Percentiles rank a stretch among this genome's conserved stretches.
Evolutionary conservation across 2,113 vertebrate species (phyloP).

Genomic region (Paratilapia polleni): DNA sequence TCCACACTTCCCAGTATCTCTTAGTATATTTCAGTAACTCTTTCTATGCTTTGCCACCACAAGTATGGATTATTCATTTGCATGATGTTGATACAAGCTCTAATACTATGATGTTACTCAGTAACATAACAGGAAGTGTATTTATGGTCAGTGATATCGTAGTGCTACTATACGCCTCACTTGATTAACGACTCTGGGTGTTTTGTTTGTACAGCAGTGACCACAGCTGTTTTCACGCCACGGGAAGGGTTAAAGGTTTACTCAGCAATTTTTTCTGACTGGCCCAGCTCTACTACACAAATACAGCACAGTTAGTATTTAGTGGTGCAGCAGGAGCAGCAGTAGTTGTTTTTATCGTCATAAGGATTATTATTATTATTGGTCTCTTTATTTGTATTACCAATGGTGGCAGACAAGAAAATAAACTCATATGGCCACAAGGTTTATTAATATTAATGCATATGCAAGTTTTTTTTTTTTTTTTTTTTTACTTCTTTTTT

Average conservation of each 20-base stretch:
- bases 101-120: neutral
- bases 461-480: neutral
- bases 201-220: slow-evolving; percentile 54
- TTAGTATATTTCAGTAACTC: too few relatives aligned
- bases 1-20: neutral
- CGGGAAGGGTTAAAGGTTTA: slow-evolving; percentile 9
- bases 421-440: neutral
- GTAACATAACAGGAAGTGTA: slow-evolving; percentile 25
- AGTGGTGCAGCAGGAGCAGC: neutral
- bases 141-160: slow-evolving; percentile 27
- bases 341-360: neutral
- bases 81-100: neutral
- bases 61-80: neutral
- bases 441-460: neutral
- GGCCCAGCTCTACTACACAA: neutral
- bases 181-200: slow-evolving; percentile 49
- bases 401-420: neutral
- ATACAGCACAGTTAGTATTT: neutral
- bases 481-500: neutral
- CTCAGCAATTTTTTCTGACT: neutral
- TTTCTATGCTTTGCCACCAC: neutral
- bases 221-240: slow-evolving; percentile 44
- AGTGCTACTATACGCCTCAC: neutral
- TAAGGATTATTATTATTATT: neutral
- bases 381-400: neutral